Evolutionary conservation across 35 echinoderm and acorn worm species (phyloP), one percentile per base, ranked within the genome.

Genomic region (Holothuria glaberrima): DNA sequence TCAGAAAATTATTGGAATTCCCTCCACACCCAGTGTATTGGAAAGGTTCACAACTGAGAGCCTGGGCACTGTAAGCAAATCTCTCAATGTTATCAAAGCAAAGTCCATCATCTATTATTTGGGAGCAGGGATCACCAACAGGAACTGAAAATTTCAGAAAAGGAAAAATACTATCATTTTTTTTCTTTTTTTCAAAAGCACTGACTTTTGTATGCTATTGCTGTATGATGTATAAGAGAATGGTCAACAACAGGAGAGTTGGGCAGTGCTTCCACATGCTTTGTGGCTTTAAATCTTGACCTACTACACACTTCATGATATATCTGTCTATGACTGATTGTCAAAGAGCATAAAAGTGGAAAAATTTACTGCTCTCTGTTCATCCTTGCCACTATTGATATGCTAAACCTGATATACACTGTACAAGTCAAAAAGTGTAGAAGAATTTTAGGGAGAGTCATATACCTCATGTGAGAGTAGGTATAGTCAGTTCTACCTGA

Each of bases 21-120:
- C 74, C 74, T 9, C 74, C 74, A 54, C 74, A 78, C 9, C 74
- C 74, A 48, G 38, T 48, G 44, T 48, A 78, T 19, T 41, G 44
- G 19, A 78, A 78, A 25, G 44, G 1, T 33, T 78, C 21, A 48
- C 74, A 78, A 5, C 9, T 13, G 27, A 41, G 38, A 24, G 74
- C 24, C 21, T 2, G 0, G 12, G 74, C 38, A 28, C 50, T 78
- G 41, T 78, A 78, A 25, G 36, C 74, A 78, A 52, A 78, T 35
- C 74, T 78, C 21, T 0, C 20, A 0, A 78, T 12, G n/a, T 48
- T 48, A 19, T 48, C 36, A 50, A 14, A 24, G 44, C 74, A 78
- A 38, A 26, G 26, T 35, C 74, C 74, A 48, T 24, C 21, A 78
- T 48, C 74, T 12, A 78, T 24, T 4, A 48, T 30, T 48, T 78